Conservation (phyloP, 2,888 invertebrate species). For the Drosophila fungiperda region DNA sequence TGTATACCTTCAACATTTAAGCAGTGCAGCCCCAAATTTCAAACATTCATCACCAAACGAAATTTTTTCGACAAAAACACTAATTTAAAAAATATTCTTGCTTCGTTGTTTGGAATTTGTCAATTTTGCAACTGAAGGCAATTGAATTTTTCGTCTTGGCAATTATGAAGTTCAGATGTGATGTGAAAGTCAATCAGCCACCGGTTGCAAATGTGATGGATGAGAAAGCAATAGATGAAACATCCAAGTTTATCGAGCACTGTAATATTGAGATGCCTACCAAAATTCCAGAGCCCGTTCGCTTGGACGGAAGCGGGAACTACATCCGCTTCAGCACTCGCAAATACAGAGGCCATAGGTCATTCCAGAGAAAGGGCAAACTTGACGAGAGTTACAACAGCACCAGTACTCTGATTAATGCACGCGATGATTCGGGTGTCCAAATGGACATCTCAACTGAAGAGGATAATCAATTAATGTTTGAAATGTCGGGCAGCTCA, state of each 20-base stretch:
- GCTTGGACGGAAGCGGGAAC: slow-evolving; percentile 14
- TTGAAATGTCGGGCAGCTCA: slow-evolving; percentile 14
- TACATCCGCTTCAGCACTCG: slow-evolving; percentile 27
- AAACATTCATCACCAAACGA: not conserved
- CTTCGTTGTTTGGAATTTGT: slow-evolving; percentile 39
- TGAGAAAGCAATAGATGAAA: slow-evolving; percentile 3
- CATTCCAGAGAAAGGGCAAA: not conserved
- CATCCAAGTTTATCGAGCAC: not conserved
- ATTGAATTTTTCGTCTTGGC: slow-evolving; percentile 14
- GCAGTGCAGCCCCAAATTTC: slow-evolving; percentile 54
- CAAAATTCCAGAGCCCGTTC: slow-evolving; percentile 54
- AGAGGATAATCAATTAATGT: slow-evolving; percentile 10
- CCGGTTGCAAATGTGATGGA: slow-evolving; percentile 37
- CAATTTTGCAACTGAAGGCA: slow-evolving; percentile 41
- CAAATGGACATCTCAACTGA: slow-evolving; percentile 43
- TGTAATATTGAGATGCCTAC: slow-evolving; percentile 24
- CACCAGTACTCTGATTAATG: slow-evolving; percentile 10
- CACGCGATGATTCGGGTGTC: slow-evolving; percentile 51
- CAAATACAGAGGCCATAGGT: slow-evolving; percentile 35
- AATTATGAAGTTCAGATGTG: slow-evolving; percentile 61
- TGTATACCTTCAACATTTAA: slow-evolving; percentile 24
- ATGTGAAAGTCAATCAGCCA: slow-evolving; percentile 43
- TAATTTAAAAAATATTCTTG: slow-evolving; percentile 38
- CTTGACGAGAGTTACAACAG: slow-evolving; percentile 12
- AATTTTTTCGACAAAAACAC: slow-evolving; percentile 44